Percentiles rank a stretch among this genome's conserved stretches.
These are phyloP conservation scores for Euura saliciscinereae DNA, from an alignment of 1,140 invertebrate genomes.

Conservation along the genomic window DNA sequence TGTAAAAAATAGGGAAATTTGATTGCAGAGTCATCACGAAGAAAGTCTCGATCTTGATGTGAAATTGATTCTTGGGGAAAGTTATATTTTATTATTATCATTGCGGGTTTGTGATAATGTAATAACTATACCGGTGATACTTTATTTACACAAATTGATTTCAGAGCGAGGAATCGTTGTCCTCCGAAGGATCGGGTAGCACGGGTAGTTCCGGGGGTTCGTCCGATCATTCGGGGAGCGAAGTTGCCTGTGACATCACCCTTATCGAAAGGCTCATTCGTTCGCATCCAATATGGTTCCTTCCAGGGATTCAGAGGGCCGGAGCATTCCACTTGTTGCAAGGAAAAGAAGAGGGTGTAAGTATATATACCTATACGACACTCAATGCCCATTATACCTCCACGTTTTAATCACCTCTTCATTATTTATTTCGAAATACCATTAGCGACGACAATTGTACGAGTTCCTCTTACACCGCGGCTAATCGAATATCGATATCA, in stretches of 20 bases:
- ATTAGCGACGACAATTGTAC: no score
- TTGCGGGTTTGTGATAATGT: slow-evolving; percentile 11
- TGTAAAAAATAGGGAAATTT: no score
- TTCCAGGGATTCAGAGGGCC: slow-evolving; percentile 90
- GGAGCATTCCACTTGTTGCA: slow-evolving; percentile 92
- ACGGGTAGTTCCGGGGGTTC: slow-evolving; percentile 48
- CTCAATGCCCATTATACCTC: no score
- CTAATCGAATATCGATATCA: no score
- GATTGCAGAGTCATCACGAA: background rate
- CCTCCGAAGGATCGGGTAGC: slow-evolving; percentile 52
- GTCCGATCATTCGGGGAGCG: slow-evolving; percentile 50
- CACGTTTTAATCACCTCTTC: no score
- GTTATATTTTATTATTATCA: background rate
- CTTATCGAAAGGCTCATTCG: slow-evolving; percentile 86
- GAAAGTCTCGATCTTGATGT: background rate
- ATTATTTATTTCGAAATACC: no score
- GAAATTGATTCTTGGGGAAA: background rate
- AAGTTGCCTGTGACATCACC: slow-evolving; percentile 76
- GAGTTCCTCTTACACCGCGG: no score
- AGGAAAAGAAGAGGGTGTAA: slow-evolving; percentile 90
- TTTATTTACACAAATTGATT: slow-evolving; percentile 23
- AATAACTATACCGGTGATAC: slow-evolving; percentile 10
- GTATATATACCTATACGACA: slow-evolving; percentile 37
- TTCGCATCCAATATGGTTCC: slow-evolving; percentile 94
- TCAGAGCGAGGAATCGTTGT: slow-evolving; percentile 56